Evolutionary conservation across 2,797 vertebrate genomes (phyloP).

Genomic region (Sebastes dallii): DNA sequence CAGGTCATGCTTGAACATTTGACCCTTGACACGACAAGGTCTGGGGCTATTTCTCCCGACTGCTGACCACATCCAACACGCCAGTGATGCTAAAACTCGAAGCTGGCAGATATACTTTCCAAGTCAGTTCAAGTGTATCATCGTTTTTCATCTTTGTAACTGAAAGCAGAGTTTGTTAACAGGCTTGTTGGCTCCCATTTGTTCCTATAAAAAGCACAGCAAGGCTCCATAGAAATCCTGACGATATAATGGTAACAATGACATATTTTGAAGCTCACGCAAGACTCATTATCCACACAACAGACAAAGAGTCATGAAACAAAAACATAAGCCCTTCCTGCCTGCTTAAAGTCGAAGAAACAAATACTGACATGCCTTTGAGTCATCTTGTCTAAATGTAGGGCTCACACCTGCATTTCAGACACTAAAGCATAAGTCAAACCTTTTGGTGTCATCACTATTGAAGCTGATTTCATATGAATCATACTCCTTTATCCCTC

Average conservation of each 20-base stretch:
- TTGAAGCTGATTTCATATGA: conserved; percentile 30
- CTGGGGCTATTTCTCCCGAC: conserved; percentile 19
- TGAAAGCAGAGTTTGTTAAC: conserved; percentile 29
- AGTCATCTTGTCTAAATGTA: conserved; percentile 50
- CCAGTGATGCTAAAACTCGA: background rate
- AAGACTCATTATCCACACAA: conserved; percentile 59
- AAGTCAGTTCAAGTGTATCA: background rate
- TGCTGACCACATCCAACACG: conserved; percentile 15
- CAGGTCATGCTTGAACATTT: conserved; percentile 57
- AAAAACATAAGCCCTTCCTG: conserved; percentile 40
- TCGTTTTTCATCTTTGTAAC: background rate
- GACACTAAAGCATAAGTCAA: conserved; percentile 36
- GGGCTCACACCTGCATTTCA: conserved; percentile 55
- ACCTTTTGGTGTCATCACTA: conserved; percentile 32
- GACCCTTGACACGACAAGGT: conserved; percentile 52
- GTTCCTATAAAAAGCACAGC: conserved; percentile 4
- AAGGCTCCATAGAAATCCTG: conserved; percentile 17
- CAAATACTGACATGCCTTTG: conserved; percentile 47
- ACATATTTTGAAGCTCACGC: conserved; percentile 39
- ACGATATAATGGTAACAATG: conserved; percentile 34
- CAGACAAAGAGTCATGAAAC: conserved; percentile 35
- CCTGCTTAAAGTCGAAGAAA: conserved; percentile 10
- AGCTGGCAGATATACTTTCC: conserved; percentile 1
- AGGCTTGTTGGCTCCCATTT: conserved; percentile 12
- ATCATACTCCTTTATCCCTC: conserved; percentile 30